Evolutionary conservation across 2,113 vertebrate genomes (phyloP).

Genomic region (Pan paniscus): DNA sequence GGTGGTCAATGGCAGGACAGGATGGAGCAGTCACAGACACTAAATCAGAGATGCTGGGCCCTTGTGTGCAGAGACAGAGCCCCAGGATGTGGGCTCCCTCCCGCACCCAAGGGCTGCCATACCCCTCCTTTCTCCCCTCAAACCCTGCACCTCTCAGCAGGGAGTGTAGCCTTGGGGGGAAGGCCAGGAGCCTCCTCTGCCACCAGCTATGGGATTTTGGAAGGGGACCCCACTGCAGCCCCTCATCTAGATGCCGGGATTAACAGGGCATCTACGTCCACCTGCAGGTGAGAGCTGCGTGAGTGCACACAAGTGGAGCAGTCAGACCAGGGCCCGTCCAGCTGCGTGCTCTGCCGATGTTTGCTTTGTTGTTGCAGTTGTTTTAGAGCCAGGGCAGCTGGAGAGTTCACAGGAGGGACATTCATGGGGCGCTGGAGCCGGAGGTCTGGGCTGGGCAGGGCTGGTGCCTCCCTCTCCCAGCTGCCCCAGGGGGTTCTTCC

Average conservation of each 20-base stretch:
- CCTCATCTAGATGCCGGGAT: too few relatives aligned
- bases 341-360: too few relatives aligned
- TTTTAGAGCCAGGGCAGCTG: background rate
- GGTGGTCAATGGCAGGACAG: background rate
- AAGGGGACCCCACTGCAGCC: background rate
- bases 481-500: too few relatives aligned
- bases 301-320: background rate
- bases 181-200: background rate
- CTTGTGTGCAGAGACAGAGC: background rate
- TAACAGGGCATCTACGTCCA: rapidly evolving
- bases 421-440: background rate
- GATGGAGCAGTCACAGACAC: background rate
- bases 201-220: background rate
- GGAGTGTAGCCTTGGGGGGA: background rate
- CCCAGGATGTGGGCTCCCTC: background rate
- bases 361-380: too few relatives aligned
- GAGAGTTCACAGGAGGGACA: background rate
- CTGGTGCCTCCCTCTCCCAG: background rate
- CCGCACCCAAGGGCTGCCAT: background rate
- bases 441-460: background rate
- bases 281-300: background rate
- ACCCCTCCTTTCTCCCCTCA: rapidly evolving
- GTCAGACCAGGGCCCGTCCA: background rate
- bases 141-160: background rate
- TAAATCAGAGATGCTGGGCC: rapidly evolving